phyloP scores from a whole-genome alignment of 92 coral and sea anemone genomes.

The Diadumene lineata region DNA sequence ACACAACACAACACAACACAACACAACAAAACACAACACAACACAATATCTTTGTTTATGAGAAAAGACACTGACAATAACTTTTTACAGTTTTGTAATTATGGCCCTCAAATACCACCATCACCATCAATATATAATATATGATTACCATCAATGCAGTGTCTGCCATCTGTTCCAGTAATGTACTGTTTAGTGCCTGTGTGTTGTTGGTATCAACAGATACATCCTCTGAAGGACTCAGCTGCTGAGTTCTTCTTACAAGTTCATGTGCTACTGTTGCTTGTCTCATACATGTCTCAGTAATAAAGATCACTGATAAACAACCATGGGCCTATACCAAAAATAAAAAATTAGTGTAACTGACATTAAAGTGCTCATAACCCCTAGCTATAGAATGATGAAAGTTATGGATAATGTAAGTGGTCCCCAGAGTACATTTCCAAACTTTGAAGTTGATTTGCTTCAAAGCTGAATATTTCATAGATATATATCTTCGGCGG shows the following conservation, averaged over 20 bases:
- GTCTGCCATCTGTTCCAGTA: slow-evolving; percentile 61
- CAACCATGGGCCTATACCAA: slow-evolving; percentile 75
- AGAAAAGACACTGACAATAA: background rate
- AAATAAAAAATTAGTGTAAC: background rate
- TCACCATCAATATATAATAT: background rate
- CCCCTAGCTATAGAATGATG: too few species aligned
- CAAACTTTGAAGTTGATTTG: too few species aligned
- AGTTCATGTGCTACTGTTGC: slow-evolving; percentile 27
- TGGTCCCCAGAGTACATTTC: too few species aligned
- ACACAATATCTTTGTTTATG: too few species aligned
- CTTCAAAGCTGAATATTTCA: too few species aligned
- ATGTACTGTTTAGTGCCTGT: slow-evolving; percentile 38
- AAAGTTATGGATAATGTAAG: too few species aligned
- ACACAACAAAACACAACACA: too few species aligned
- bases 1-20: too few species aligned
- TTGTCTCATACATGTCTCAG: slow-evolving; percentile 48
- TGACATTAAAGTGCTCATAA: too few species aligned
- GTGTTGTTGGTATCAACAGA: slow-evolving; percentile 16
- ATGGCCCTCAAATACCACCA: background rate
- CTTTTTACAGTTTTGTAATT: background rate
- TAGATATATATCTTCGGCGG: too few species aligned
- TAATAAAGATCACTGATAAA: slow-evolving; percentile 68
- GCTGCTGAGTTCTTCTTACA: slow-evolving; percentile 15
- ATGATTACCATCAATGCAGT: slow-evolving; percentile 23
- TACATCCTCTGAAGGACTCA: background rate